A percentile compares a stretch with the other conserved stretches of the same genome.
These are phyloP conservation scores for Drosophila suboccidentalis DNA, from an alignment of 2,888 invertebrate genomes.

Conservation along the genomic window DNA sequence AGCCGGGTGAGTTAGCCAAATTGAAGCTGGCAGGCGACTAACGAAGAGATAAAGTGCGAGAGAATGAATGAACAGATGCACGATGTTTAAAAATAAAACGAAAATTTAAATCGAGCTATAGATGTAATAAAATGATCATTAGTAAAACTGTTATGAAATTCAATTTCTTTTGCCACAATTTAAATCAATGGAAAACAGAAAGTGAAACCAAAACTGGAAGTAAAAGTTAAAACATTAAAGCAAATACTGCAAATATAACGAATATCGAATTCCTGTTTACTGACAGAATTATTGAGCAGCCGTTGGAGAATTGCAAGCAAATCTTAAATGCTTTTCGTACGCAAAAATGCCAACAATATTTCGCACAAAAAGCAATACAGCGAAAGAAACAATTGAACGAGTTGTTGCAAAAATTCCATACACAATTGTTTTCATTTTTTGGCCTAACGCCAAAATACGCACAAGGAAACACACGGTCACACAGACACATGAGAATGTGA, in stretches of 20 bases:
- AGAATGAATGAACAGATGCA: conserved; percentile 1
- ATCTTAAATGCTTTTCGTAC: conserved; percentile 2
- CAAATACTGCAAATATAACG: neutral
- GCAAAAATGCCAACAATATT: conserved; percentile 15
- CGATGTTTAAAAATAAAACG: neutral
- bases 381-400: conserved; percentile 25
- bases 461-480: neutral
- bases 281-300: neutral
- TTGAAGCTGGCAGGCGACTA: conserved; percentile 39
- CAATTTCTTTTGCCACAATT: neutral
- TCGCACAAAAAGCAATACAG: conserved; percentile 11
- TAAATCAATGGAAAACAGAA: neutral
- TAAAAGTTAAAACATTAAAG: neutral
- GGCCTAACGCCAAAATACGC: conserved; percentile 21
- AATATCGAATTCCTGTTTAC: conserved; percentile 8
- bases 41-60: conserved; percentile 25
- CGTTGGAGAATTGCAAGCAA: neutral
- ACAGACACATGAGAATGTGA: neutral
- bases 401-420: conserved; percentile 34
- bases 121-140: conserved; percentile 14
- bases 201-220: neutral
- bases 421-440: conserved; percentile 18
- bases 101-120: neutral
- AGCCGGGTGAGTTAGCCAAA: conserved; percentile 40
- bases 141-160: conserved; percentile 1